Conservation (phyloP, 2,797 vertebrate species). For the Bothrops alternatus region DNA sequence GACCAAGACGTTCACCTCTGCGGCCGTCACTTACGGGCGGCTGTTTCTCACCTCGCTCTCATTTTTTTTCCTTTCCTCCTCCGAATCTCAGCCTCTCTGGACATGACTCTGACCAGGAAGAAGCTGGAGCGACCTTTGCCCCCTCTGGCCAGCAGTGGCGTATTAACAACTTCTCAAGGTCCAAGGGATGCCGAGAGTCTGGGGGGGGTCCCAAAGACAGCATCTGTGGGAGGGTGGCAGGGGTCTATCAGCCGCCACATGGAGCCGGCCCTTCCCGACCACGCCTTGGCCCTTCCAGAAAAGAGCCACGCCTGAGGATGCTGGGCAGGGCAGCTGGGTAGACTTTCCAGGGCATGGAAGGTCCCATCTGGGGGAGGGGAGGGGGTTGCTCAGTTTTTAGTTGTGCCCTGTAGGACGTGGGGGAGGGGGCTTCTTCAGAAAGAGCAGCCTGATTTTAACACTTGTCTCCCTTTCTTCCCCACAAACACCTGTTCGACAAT, state of each 20-base stretch:
- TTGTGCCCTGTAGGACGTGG: not conserved
- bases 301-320: rapidly evolving
- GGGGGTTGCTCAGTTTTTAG: not conserved
- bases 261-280: not conserved
- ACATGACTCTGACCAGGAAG: not conserved
- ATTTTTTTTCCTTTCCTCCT: not conserved
- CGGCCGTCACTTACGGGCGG: rapidly evolving
- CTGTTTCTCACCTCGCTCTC: not conserved
- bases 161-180: too few relatives aligned
- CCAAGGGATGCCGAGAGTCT: too few relatives aligned
- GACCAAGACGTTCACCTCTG: not conserved
- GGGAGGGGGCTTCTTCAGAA: not conserved
- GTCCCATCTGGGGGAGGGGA: not conserved
- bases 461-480: not conserved
- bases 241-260: not conserved
- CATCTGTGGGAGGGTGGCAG: not conserved
- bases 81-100: not conserved
- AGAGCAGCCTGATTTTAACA: not conserved
- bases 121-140: not conserved
- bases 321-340: too few relatives aligned
- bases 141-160: too few relatives aligned
- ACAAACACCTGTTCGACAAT: not conserved
- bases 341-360: not conserved
- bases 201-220: not conserved
- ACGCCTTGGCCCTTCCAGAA: not conserved